These are phyloP conservation scores for Agelastica alni DNA, from an alignment of 2,888 invertebrate species.

Conservation along the genomic window DNA sequence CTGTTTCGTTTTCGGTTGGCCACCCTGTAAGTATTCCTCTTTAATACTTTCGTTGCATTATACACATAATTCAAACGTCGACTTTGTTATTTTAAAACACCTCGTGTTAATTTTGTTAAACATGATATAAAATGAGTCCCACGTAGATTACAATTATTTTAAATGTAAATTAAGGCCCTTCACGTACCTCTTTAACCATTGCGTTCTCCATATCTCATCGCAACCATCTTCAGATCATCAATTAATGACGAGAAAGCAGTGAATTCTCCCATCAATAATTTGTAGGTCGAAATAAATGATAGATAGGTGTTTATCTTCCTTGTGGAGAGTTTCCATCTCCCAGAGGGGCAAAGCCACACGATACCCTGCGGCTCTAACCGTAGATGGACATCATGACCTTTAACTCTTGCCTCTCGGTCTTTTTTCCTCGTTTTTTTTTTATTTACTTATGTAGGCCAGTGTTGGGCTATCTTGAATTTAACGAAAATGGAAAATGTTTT, in stretches of 20 bases:
- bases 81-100: no score
- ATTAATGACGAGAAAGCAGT: constrained; percentile 22
- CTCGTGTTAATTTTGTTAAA: no score
- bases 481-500: no score
- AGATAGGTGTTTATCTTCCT: constrained; percentile 41
- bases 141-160: no score
- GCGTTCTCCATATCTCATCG: constrained; percentile 13
- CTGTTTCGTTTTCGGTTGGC: no score
- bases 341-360: constrained; percentile 33
- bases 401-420: constrained; percentile 18
- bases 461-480: no score
- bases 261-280: constrained; percentile 30
- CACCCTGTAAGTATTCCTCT: no score
- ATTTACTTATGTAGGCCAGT: neutral
- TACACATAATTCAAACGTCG: no score
- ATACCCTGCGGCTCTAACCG: constrained; percentile 26
- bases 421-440: constrained; percentile 9
- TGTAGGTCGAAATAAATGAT: constrained; percentile 38
- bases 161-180: no score
- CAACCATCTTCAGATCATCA: constrained; percentile 18
- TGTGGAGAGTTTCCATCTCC: constrained; percentile 33
- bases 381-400: constrained; percentile 31
- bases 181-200: constrained; percentile 17
- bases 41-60: no score
- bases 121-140: no score